Conservation (phyloP, 2,113 vertebrate species). For the Microtus ochrogaster region DNA sequence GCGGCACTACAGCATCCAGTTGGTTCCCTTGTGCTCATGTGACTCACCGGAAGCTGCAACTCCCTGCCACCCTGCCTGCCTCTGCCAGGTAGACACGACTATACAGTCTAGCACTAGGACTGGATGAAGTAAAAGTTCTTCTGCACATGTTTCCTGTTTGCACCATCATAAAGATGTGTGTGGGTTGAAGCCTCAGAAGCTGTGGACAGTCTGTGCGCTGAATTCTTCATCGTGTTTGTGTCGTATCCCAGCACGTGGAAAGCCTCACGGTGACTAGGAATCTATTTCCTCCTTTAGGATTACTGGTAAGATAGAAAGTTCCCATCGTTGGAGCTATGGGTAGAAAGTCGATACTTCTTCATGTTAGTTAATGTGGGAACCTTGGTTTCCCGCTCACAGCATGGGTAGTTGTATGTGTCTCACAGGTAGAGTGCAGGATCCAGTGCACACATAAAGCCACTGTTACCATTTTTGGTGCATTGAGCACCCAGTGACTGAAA, state of each 20-base stretch:
- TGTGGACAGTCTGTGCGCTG: neutral
- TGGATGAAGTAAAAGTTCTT: neutral
- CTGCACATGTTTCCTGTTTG: neutral
- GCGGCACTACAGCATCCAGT: neutral
- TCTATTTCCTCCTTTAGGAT: neutral
- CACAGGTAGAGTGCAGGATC: neutral
- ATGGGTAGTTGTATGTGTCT: neutral
- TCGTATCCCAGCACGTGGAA: neutral
- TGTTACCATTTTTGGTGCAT: rapidly evolving
- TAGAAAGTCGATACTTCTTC: neutral
- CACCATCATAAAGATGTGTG: no score
- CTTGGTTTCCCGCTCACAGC: neutral
- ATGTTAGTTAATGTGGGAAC: neutral
- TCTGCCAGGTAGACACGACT: neutral
- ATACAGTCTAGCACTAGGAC: neutral
- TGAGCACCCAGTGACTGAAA: no score
- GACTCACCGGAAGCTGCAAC: neutral
- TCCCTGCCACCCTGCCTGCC: no score
- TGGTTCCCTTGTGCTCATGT: neutral
- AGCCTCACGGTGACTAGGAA: neutral
- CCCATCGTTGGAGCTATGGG: neutral
- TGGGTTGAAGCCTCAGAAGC: neutral
- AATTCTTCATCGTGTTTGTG: neutral
- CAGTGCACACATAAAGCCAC: neutral
- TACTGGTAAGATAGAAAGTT: neutral